phyloP scores from a whole-genome alignment of 2,888 invertebrate species.

The Aricia artaxerxes region DNA sequence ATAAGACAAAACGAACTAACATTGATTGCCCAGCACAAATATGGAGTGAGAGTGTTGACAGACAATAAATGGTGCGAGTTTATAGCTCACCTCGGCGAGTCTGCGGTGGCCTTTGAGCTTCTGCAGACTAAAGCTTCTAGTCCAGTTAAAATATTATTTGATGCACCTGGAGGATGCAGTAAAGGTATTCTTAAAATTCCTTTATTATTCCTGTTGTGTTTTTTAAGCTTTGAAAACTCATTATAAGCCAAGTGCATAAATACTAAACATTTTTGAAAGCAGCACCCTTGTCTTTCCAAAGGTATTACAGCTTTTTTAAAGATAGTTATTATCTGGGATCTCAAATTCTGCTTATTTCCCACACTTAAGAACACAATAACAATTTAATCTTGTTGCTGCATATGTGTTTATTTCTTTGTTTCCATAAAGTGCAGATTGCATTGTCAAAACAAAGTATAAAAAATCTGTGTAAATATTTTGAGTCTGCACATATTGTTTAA shows the following conservation, averaged over 20 bases:
- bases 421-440: neutral
- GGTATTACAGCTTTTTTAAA: no score
- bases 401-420: neutral
- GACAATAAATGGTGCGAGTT: conserved; percentile 76
- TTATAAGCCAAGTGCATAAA: no score
- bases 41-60: conserved; percentile 77
- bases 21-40: conserved; percentile 85
- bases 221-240: no score
- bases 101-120: conserved; percentile 84
- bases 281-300: neutral
- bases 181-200: conserved; percentile 64
- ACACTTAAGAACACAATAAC: neutral
- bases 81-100: conserved; percentile 82
- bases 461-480: no score
- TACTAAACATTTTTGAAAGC: no score
- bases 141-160: conserved; percentile 77
- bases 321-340: neutral
- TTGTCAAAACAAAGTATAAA: neutral
- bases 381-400: neutral
- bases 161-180: conserved; percentile 67
- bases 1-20: conserved; percentile 82
- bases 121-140: conserved; percentile 84
- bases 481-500: no score
- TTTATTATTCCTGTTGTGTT: no score
- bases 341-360: neutral